Base-by-base conservation (phyloP, 1,140 invertebrate species). In the Apocrypta bakeri region DNA sequence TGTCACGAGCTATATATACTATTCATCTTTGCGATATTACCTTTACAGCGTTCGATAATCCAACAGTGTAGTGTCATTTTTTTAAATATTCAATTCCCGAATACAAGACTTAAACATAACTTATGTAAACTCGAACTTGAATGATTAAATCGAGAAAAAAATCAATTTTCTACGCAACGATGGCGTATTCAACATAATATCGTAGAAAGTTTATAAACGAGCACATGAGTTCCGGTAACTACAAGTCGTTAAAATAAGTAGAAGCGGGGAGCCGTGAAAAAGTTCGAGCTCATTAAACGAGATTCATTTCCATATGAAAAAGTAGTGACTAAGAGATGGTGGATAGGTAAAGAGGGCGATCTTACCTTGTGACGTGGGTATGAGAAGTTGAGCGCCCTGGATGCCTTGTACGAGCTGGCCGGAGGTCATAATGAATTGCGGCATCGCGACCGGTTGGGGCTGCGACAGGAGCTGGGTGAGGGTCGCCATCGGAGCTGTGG, bases 341-440 rank as follows among this genome's bases (percentile, higher is more conserved):
- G 24, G 11, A 9, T 37, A 37, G 40, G 81, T 85, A 73, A 14
- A 61, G n/a, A 12, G 48, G 12, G 31, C 56, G 86, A 7, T 56
- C 87, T 91, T 93, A 98, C 97, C 97, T 95, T 98, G 97, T 61
- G 97, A 97, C 25, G 97, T 98, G 68, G 97, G 97, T 92, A 98
- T 98, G 82, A 98, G 94, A 78, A 98, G 94, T 90, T 98, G 97
- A 83, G 97, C 97, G 12, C 97, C 97, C 91, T 98, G 97, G 85
- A 98, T 97, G 80, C 97, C 97, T 91, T 98, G 97, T 73, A 97
- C 95, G 86, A 98, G 94, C 92, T 98, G 97, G 83, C 97, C 97
- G 81, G 97, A 97, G 69, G 96, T 97, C 85, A 98, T 94, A 89
- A 98, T 97, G 83, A 98, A 95, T 92, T 97, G 97, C 75, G 97